Percentiles rank a stretch among this genome's conserved stretches.
phyloP scores from a whole-genome alignment of 1,140 invertebrate species.

The Lerema accius region DNA sequence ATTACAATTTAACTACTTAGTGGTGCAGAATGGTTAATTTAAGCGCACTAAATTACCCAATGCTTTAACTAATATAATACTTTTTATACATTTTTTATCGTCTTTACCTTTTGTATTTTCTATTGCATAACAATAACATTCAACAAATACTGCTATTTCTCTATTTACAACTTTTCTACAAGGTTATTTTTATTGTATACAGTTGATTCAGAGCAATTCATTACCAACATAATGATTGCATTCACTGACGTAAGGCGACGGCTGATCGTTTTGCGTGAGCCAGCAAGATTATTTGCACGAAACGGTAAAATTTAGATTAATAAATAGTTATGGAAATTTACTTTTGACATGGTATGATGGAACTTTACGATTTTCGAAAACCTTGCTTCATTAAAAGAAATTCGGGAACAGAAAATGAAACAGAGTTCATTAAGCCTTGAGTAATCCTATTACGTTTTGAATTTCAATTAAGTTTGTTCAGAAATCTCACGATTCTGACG shows the following conservation, averaged over 20 bases:
- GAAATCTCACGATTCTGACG: too few species aligned
- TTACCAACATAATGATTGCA: conserved; percentile 4
- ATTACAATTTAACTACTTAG: too few species aligned
- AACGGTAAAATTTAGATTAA: background rate
- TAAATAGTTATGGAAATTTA: background rate
- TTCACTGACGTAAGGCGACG: conserved; percentile 1
- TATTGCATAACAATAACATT: background rate
- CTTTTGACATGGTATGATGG: background rate
- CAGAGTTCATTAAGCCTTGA: too few species aligned
- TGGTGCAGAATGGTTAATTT: too few species aligned
- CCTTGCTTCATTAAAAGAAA: background rate
- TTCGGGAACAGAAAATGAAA: background rate
- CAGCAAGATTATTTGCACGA: conserved; percentile 1
- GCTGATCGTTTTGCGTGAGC: conserved; percentile 6
- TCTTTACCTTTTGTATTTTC: too few species aligned
- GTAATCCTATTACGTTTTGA: too few species aligned
- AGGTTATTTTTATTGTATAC: background rate
- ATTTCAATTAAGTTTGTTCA: too few species aligned
- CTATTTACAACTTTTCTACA: background rate
- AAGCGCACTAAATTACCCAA: too few species aligned
- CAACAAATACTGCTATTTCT: background rate
- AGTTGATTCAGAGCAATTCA: background rate
- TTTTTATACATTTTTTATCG: too few species aligned
- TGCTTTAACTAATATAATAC: too few species aligned
- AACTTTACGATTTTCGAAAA: background rate